Evolutionary conservation across 2,113 vertebrate species (phyloP).

Genomic region (Hemibagrus wyckioides): DNA sequence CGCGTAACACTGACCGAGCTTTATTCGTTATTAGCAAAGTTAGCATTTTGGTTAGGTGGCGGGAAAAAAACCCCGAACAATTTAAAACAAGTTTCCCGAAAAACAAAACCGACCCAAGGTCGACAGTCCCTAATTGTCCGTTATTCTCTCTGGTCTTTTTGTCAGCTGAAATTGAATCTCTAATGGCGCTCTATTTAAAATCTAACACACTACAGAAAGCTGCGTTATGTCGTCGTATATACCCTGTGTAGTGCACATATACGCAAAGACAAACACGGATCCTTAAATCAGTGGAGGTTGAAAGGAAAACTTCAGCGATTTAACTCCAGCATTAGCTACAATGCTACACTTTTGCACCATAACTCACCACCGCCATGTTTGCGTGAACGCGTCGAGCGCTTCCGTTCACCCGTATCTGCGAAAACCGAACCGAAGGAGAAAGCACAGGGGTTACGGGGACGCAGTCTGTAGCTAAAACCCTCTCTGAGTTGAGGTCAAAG

Average conservation of each 20-base stretch:
- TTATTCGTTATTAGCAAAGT: not conserved
- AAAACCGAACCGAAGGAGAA: not conserved
- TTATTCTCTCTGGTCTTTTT: not conserved
- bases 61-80: not conserved
- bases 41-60: not conserved
- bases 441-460: not conserved
- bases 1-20: not conserved
- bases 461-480: no score
- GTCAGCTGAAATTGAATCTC: not conserved
- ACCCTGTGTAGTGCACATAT: not conserved
- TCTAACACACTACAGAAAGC: not conserved
- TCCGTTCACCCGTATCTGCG: not conserved
- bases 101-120: not conserved
- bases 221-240: not conserved
- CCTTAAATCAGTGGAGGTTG: not conserved
- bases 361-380: not conserved
- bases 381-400: not conserved
- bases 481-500: not conserved
- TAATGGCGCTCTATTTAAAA: not conserved
- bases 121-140: not conserved
- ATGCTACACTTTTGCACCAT: not conserved
- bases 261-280: not conserved
- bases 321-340: not conserved
- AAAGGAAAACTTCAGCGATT: not conserved
- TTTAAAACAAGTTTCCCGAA: constrained; percentile 11